These are phyloP conservation scores for Fissipunctia ypsillon DNA, from an alignment of 2,888 invertebrate genomes.

Conservation along the genomic window DNA sequence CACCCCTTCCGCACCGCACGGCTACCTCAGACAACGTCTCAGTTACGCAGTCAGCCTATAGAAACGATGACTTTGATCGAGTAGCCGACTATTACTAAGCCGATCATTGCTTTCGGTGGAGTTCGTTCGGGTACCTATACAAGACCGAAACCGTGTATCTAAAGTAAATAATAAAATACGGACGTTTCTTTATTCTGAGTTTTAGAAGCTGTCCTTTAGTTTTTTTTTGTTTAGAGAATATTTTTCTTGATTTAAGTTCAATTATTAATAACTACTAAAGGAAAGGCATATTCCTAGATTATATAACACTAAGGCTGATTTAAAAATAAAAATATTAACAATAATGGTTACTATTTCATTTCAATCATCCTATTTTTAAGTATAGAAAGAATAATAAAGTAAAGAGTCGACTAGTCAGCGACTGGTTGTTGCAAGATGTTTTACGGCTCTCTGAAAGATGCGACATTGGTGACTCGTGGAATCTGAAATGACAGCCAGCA, in stretches of 20 bases:
- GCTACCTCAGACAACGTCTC: no score
- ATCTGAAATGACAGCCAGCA: slow-evolving; percentile 1
- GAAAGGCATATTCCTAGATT: neutral
- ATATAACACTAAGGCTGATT: neutral
- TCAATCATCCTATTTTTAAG: neutral
- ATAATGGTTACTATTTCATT: neutral
- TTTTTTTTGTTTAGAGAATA: neutral
- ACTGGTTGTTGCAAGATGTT: no score
- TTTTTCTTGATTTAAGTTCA: neutral
- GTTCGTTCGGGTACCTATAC: neutral
- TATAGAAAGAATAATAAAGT: neutral
- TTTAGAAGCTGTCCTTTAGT: neutral
- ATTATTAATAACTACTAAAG: neutral
- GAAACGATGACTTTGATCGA: neutral
- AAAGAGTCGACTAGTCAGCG: neutral
- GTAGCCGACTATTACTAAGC: neutral
- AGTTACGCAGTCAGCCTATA: no score
- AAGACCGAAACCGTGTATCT: neutral
- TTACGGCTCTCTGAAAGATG: neutral
- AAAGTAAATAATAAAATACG: neutral
- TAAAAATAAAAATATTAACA: neutral
- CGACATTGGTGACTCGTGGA: neutral
- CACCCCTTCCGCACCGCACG: no score
- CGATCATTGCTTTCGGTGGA: neutral
- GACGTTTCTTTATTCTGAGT: neutral